A percentile compares a stretch with the other conserved stretches of the same genome.
Evolutionary conservation across 2,888 invertebrate genomes (phyloP).

Genomic region (Diabrotica balteata): DNA sequence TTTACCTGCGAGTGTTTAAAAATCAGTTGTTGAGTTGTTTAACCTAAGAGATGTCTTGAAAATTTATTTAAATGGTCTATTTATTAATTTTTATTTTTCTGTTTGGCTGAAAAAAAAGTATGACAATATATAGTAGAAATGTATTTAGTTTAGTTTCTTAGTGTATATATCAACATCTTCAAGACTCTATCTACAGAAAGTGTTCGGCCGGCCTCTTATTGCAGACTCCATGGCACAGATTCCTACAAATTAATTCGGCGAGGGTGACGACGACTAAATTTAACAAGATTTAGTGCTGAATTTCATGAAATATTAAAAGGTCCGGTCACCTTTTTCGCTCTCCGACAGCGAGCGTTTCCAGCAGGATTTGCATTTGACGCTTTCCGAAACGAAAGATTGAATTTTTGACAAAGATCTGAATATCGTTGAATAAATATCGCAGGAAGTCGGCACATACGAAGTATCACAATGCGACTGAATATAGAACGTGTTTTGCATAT

Average conservation of each 20-base stretch:
- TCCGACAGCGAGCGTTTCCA: slow-evolving; percentile 25
- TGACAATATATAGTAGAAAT: neutral
- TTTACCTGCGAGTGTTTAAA: no score
- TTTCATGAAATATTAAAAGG: slow-evolving; percentile 39
- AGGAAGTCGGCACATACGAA: neutral
- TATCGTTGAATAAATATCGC: slow-evolving; percentile 20
- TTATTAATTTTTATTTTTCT: no score
- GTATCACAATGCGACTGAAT: neutral
- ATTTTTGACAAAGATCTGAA: slow-evolving; percentile 16
- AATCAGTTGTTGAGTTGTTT: no score
- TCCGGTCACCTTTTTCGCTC: slow-evolving; percentile 31
- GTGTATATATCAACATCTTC: neutral
- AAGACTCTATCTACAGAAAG: slow-evolving; percentile 3
- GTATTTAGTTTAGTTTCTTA: neutral
- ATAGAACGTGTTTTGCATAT: no score
- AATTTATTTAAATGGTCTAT: no score
- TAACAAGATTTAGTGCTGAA: slow-evolving; percentile 36
- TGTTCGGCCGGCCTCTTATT: slow-evolving; percentile 26
- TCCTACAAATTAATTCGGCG: slow-evolving; percentile 36
- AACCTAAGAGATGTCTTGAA: no score
- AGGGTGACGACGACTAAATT: slow-evolving; percentile 34
- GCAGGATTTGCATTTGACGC: slow-evolving; percentile 28
- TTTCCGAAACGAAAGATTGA: slow-evolving; percentile 17
- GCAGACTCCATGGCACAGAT: slow-evolving; percentile 29
- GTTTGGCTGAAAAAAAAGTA: no score